A percentile compares a stretch with the other conserved stretches of the same genome.
Evolutionary conservation across 2,113 vertebrate species (phyloP).

Genomic region (Haemorhous mexicanus): DNA sequence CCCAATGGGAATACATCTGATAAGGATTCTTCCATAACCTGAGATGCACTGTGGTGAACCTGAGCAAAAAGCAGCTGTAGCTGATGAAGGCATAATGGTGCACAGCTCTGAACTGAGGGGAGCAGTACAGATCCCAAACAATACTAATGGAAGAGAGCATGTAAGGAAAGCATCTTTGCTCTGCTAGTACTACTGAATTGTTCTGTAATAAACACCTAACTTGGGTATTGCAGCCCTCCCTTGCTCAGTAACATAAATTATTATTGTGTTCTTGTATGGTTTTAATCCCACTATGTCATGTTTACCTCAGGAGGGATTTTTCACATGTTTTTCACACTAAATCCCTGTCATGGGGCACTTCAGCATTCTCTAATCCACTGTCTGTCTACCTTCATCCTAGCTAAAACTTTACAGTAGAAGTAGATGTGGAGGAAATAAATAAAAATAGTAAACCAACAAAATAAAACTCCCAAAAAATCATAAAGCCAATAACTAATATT

Average conservation of each 20-base stretch:
- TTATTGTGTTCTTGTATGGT: not conserved
- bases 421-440: not conserved
- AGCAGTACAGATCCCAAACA: not conserved
- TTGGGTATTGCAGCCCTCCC: not conserved
- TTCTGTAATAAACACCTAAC: not conserved
- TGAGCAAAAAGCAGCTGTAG: not conserved
- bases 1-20: not conserved
- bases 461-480: not conserved
- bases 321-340: not conserved
- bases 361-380: not conserved
- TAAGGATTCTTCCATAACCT: not conserved
- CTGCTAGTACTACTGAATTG: not conserved
- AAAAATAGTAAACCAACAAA: not conserved
- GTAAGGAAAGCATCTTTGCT: not conserved
- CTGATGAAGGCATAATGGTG: not conserved
- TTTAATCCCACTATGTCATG: not conserved
- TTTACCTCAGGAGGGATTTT: not conserved
- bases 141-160: not conserved
- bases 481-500: not conserved
- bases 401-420: not conserved
- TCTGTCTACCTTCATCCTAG: not conserved
- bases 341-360: not conserved
- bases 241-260: not conserved
- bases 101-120: not conserved
- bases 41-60: not conserved